phyloP scores from a whole-genome alignment of 2,888 invertebrate species.

The Aradus depressus region DNA sequence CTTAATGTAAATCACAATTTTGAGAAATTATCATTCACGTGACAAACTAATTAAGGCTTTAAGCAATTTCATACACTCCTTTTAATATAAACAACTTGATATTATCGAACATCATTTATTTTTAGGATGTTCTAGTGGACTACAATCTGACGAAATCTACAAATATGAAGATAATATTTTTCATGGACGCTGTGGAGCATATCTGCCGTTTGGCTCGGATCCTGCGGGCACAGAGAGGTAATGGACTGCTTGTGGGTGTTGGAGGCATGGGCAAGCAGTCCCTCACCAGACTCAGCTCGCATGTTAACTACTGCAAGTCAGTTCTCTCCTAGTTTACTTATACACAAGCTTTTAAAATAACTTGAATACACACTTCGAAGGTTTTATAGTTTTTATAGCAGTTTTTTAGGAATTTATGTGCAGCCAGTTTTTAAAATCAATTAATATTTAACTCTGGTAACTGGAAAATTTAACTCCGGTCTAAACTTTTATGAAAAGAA shows the following conservation, averaged over 20 bases:
- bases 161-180: slow-evolving; percentile 75
- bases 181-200: slow-evolving; percentile 82
- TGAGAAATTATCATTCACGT: neutral
- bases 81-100: neutral
- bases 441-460: too few relatives aligned
- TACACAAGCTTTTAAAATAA: too few relatives aligned
- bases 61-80: neutral
- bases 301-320: slow-evolving; percentile 70
- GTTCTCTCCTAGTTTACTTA: too few relatives aligned
- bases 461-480: too few relatives aligned
- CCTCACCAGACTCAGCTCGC: slow-evolving; percentile 70
- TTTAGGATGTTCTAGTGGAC: slow-evolving; percentile 71
- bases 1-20: too few relatives aligned
- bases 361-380: too few relatives aligned
- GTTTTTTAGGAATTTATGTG: too few relatives aligned
- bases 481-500: too few relatives aligned
- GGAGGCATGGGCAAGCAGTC: slow-evolving; percentile 88
- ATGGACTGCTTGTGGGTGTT: slow-evolving; percentile 76
- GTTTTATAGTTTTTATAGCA: too few relatives aligned
- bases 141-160: slow-evolving; percentile 65
- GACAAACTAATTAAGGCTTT: neutral
- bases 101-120: neutral
- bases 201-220: slow-evolving; percentile 75
- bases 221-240: slow-evolving; percentile 73
- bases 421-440: too few relatives aligned